These are phyloP conservation scores for Conomelus anceps DNA, from an alignment of 2,888 invertebrate species.

Conservation along the genomic window DNA sequence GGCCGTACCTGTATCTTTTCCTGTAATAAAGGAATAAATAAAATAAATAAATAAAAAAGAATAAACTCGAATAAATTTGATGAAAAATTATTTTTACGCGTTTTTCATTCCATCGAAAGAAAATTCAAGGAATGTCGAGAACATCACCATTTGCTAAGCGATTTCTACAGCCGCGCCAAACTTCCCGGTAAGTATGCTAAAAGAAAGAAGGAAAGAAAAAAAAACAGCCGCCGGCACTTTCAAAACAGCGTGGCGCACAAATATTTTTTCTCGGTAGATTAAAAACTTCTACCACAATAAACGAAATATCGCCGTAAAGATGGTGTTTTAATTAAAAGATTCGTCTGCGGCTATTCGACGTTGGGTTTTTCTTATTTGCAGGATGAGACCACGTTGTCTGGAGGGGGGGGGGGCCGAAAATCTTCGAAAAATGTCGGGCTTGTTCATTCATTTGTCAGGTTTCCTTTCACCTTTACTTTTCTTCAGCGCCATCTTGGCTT, in stretches of 20 bases:
- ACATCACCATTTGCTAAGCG: background rate
- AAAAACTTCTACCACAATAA: background rate
- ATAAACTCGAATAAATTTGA: no score
- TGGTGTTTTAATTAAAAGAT: background rate
- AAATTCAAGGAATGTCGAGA: background rate
- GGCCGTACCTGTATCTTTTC: no score
- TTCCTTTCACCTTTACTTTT: background rate
- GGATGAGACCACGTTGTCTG: background rate
- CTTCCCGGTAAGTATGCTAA: background rate
- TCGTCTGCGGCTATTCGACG: no score
- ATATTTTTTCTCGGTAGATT: background rate
- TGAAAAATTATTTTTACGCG: background rate
- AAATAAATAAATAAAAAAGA: no score
- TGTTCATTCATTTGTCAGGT: background rate
- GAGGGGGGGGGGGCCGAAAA: background rate
- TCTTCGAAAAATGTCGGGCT: background rate
- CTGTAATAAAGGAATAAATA: no score
- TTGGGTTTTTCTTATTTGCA: no score
- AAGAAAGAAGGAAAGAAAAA: background rate
- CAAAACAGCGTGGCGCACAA: background rate
- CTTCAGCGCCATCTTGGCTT: background rate
- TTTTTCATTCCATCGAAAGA: background rate
- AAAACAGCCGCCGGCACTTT: background rate
- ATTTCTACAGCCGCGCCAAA: background rate
- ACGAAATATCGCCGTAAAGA: background rate